Percentiles rank a stretch among this genome's conserved stretches.
Evolutionary conservation across 2,888 invertebrate species (phyloP).

Genomic region (Diloba caeruleocephala): DNA sequence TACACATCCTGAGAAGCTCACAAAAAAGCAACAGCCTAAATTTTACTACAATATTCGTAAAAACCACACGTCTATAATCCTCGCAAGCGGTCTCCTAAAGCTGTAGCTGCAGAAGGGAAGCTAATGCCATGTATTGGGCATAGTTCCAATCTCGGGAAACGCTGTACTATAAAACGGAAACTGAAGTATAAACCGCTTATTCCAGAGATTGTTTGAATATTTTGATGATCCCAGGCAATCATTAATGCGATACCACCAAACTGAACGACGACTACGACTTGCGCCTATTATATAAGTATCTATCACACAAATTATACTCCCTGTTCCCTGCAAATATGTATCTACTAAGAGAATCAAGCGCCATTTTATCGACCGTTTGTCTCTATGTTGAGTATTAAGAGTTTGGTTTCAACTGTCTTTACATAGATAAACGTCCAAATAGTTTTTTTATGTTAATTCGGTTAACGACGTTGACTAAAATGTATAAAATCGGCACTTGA

Average conservation of each 20-base stretch:
- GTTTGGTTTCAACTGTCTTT: constrained; percentile 24
- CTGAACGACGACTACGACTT: no score
- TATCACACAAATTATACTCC: no score
- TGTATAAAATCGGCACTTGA: constrained; percentile 20
- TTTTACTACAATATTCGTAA: constrained; percentile 13
- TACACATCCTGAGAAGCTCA: constrained; percentile 2
- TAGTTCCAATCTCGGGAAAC: constrained; percentile 30
- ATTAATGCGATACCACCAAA: no score
- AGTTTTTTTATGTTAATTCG: constrained; percentile 16
- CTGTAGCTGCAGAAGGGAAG: constrained; percentile 22
- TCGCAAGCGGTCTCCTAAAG: constrained; percentile 16
- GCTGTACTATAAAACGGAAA: constrained; percentile 4
- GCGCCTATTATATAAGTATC: no score
- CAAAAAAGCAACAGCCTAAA: constrained; percentile 25
- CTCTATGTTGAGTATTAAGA: constrained; percentile 8
- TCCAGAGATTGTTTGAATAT: no score
- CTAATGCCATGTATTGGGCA: constrained; percentile 33
- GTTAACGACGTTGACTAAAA: constrained; percentile 4
- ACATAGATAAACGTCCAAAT: constrained; percentile 5
- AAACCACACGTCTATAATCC: constrained; percentile 26
- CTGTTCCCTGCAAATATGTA: no score
- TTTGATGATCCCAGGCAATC: no score
- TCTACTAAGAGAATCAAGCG: neutral
- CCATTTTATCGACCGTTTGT: constrained; percentile 6
- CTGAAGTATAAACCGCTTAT: constrained; percentile 7